A percentile compares a stretch with the other conserved stretches of the same genome.
phyloP scores from a whole-genome alignment of 2,797 vertebrate genomes.

The Threskiornis aethiopicus region DNA sequence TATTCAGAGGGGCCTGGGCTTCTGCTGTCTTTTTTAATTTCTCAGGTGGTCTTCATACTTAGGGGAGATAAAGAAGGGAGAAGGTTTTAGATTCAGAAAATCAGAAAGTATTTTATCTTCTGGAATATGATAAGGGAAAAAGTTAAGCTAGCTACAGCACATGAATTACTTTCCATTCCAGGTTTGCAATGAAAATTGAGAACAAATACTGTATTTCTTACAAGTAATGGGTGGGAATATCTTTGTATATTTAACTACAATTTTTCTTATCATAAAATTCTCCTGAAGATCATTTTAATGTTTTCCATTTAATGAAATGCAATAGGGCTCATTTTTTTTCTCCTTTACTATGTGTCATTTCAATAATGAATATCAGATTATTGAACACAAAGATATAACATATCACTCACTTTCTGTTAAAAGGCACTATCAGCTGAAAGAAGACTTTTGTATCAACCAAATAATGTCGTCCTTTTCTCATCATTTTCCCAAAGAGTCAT shows the following conservation, averaged over 20 bases:
- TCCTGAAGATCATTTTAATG: background rate
- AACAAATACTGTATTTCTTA: background rate
- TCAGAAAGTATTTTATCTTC: background rate
- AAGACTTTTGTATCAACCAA: background rate
- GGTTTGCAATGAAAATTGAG: background rate
- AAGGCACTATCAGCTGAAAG: background rate
- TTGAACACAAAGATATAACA: background rate
- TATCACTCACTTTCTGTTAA: background rate
- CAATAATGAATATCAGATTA: conserved; percentile 6
- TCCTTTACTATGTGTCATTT: background rate
- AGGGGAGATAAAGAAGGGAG: background rate
- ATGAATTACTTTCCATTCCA: background rate
- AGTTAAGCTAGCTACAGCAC: background rate
- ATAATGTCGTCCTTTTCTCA: background rate
- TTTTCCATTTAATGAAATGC: background rate
- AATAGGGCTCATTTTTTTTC: background rate
- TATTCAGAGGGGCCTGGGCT: background rate
- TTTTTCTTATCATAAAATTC: conserved; percentile 24
- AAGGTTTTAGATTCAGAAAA: background rate
- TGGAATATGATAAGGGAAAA: background rate
- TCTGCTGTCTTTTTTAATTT: background rate
- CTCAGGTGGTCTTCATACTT: background rate
- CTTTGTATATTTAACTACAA: background rate
- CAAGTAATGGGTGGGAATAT: background rate
- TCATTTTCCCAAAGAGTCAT: background rate